Conservation (phyloP, 2,888 invertebrate species). For the Pinctada fucata region DNA sequence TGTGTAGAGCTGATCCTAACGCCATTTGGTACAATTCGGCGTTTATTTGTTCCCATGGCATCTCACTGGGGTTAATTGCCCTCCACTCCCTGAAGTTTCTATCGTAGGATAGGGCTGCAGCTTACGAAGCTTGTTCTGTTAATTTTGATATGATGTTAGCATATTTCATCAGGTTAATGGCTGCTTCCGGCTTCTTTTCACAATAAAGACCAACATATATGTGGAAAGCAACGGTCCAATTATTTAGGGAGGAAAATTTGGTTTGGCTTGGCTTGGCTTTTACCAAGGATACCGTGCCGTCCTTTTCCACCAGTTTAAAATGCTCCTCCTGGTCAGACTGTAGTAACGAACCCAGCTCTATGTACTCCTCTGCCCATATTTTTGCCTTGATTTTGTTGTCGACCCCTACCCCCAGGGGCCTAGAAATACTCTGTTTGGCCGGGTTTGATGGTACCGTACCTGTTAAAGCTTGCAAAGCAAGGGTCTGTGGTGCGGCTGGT, state of each 20-base stretch:
- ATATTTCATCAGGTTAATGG: conserved; percentile 8
- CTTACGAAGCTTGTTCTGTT: background rate
- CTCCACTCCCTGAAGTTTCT: conserved; percentile 14
- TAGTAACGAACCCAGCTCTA: background rate
- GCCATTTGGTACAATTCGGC: conserved; percentile 5
- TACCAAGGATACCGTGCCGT: background rate
- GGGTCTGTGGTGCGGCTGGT: background rate
- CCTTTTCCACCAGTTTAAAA: conserved; percentile 15
- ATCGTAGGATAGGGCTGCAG: conserved; percentile 17
- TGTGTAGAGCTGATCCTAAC: background rate
- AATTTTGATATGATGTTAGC: background rate
- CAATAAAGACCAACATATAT: conserved; percentile 24
- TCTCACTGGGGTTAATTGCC: background rate
- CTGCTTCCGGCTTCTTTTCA: conserved; percentile 3
- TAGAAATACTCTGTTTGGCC: too few species aligned
- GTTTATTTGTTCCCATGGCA: conserved; percentile 12
- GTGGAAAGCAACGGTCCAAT: conserved; percentile 13
- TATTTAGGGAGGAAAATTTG: background rate
- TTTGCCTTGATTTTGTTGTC: conserved; percentile 13
- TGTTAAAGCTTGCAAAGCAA: background rate
- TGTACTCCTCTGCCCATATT: conserved; percentile 26
- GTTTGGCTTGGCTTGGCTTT: background rate
- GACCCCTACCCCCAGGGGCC: conserved; percentile 2
- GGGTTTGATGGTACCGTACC: background rate
- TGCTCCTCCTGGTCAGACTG: background rate